Conservation (phyloP, 2,113 vertebrate genomes). For the Monopterus albus region DNA sequence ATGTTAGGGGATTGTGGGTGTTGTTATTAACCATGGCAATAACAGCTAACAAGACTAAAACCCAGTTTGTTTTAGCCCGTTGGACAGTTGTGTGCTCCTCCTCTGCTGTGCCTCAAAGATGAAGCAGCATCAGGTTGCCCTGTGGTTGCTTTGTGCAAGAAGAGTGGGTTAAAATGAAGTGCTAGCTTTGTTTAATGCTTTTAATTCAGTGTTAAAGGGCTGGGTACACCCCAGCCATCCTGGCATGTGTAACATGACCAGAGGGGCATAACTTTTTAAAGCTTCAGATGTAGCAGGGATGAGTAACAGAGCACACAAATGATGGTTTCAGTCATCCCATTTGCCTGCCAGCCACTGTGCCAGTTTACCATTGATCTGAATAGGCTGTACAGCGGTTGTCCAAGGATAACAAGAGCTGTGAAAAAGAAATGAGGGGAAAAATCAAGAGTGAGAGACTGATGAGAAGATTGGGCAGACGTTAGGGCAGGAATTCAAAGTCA, state of each 20-base stretch:
- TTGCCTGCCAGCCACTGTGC: constrained; percentile 2
- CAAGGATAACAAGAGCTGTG: constrained; percentile 21
- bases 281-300: background rate
- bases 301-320: background rate
- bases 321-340: constrained; percentile 1
- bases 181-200: background rate
- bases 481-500: constrained; percentile 26
- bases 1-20: constrained; percentile 36
- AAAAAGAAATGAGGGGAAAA: background rate
- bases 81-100: constrained; percentile 18
- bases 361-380: constrained; percentile 18
- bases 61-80: constrained; percentile 18
- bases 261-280: background rate
- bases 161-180: background rate
- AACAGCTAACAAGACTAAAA: constrained; percentile 46
- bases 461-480: constrained; percentile 1
- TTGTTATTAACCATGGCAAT: constrained; percentile 51
- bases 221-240: background rate
- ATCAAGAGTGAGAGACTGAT: background rate
- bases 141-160: background rate
- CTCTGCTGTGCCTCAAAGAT: background rate
- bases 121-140: background rate
- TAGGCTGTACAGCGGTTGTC: constrained; percentile 41
- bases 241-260: background rate
- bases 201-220: background rate